A percentile compares a stretch with the other conserved stretches of the same genome.
phyloP scores from a whole-genome alignment of 30 jellyfish, hydroid and myxozoan species.

The Catostylus mosaicus region DNA sequence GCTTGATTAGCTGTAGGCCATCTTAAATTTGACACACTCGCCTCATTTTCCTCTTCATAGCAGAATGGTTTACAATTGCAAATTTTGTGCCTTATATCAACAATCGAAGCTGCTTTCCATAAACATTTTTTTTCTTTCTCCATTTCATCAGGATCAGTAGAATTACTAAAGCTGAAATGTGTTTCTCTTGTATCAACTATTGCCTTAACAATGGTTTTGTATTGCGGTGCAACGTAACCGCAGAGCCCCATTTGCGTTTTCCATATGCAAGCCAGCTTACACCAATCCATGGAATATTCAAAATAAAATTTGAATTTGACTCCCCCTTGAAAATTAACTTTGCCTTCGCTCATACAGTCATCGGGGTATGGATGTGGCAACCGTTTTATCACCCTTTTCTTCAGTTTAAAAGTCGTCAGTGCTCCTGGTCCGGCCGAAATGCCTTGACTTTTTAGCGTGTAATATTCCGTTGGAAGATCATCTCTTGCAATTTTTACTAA shows the following conservation, averaged over 20 bases:
- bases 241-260: conserved; percentile 15
- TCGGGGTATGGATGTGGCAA: conserved; percentile 38
- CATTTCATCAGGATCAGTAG: not conserved
- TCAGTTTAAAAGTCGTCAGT: conserved; percentile 8
- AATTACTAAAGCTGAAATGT: no score
- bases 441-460: not conserved
- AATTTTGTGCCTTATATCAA: not conserved
- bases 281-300: no score
- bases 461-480: not conserved
- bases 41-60: conserved; percentile 2
- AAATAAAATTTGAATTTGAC: no score
- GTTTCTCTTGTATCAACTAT: not conserved
- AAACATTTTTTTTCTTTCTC: not conserved
- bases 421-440: conserved; percentile 2
- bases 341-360: conserved; percentile 13
- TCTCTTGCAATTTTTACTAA: not conserved
- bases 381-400: conserved; percentile 17
- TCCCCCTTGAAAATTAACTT: no score
- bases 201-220: not conserved
- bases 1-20: conserved; percentile 7
- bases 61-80: not conserved
- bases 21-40: not conserved
- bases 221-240: conserved; percentile 1
- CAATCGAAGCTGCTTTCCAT: no score
- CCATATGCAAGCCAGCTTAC: no score